Evolutionary conservation across 2,797 vertebrate genomes (phyloP).

Genomic region (Tolypeutes matacus): DNA sequence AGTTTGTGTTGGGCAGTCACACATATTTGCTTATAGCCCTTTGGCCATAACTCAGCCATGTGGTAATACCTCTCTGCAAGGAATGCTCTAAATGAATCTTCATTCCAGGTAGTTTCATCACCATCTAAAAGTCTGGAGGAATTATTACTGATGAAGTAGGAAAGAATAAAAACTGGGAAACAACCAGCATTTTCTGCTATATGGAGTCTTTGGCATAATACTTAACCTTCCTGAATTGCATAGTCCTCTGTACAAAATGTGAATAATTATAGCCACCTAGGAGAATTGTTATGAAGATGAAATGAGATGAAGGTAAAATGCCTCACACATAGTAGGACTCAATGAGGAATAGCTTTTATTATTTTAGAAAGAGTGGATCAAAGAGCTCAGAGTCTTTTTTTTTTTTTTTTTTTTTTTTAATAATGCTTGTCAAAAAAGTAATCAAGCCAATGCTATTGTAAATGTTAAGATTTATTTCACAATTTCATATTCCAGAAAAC

Average conservation of each 20-base stretch:
- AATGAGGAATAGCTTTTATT: too few relatives aligned
- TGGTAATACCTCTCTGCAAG: not conserved
- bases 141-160: not conserved
- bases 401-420: not conserved
- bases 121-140: not conserved
- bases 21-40: not conserved
- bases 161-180: not conserved
- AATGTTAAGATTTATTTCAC: not conserved
- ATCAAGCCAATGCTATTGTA: not conserved
- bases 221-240: not conserved
- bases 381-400: not conserved
- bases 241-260: not conserved
- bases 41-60: not conserved
- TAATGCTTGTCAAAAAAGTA: not conserved
- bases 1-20: not conserved
- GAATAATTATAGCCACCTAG: not conserved
- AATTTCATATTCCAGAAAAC: not conserved
- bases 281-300: not conserved
- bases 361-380: not conserved
- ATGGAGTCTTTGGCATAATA: not conserved
- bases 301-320: not conserved
- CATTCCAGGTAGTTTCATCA: not conserved
- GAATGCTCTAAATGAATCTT: not conserved
- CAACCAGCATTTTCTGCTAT: not conserved
- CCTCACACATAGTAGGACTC: too few relatives aligned